Conservation (phyloP, 2,113 vertebrate species). For the Pseudopipra pipra region DNA sequence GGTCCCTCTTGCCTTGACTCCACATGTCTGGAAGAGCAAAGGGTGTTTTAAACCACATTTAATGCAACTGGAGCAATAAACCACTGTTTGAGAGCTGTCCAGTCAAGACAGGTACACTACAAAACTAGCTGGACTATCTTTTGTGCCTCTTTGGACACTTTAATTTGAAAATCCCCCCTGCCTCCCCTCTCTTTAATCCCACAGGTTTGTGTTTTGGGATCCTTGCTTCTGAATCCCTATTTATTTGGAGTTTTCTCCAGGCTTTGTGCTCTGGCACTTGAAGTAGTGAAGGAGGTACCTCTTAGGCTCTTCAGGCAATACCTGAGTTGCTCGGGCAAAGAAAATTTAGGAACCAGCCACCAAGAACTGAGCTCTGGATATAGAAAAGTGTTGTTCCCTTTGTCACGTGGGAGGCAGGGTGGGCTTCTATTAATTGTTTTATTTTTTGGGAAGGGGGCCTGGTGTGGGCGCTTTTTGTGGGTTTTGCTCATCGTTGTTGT, state of each 20-base stretch:
- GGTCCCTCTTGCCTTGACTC: background rate
- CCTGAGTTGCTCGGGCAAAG: background rate
- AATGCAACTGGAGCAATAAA: fast-evolving
- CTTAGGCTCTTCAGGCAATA: background rate
- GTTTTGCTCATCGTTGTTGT: no score
- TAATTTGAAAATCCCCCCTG: background rate
- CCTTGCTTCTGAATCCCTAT: background rate
- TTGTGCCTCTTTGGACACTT: background rate
- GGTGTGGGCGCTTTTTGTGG: background rate
- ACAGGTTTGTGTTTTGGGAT: background rate
- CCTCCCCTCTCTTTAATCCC: background rate
- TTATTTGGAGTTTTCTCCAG: background rate
- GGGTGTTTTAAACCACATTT: background rate
- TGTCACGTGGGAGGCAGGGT: background rate
- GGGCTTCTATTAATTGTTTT: background rate
- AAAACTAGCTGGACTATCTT: background rate
- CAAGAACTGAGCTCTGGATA: background rate
- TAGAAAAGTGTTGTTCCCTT: background rate
- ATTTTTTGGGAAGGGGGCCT: no score
- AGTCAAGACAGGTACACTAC: background rate
- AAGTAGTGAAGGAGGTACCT: background rate
- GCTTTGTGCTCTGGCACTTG: background rate
- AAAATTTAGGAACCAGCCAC: background rate
- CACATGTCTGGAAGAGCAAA: background rate
- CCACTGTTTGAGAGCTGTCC: background rate